A percentile compares a stretch with the other conserved stretches of the same genome.
Evolutionary conservation across 2,113 vertebrate species (phyloP).

Genomic region (Lepisosteus osseus): DNA sequence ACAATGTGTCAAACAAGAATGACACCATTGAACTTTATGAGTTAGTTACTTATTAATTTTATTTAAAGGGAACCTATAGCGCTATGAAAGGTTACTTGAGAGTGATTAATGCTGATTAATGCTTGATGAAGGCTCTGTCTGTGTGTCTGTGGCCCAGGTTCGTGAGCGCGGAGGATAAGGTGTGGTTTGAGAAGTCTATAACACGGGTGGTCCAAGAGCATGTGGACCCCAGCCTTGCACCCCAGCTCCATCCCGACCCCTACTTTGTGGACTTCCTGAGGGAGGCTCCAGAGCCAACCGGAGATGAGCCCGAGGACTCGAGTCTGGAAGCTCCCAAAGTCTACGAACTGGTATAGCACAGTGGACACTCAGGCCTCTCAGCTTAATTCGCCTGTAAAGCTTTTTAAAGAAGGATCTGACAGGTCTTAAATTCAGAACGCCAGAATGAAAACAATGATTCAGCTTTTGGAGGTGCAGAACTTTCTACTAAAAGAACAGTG

Average conservation of each 20-base stretch:
- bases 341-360: constrained; percentile 66
- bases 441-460: too few relatives aligned
- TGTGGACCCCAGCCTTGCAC: constrained; percentile 21
- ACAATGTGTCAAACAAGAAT: too few relatives aligned
- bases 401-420: too few relatives aligned
- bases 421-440: too few relatives aligned
- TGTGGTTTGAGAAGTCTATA: constrained; percentile 25
- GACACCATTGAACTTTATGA: too few relatives aligned
- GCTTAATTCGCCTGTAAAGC: background rate
- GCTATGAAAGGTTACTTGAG: too few relatives aligned
- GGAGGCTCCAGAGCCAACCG: constrained; percentile 63
- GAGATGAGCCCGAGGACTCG: constrained; percentile 63
- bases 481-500: too few relatives aligned
- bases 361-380: background rate
- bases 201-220: constrained; percentile 51
- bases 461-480: too few relatives aligned
- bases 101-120: background rate
- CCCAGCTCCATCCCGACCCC: constrained; percentile 42
- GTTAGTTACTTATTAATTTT: too few relatives aligned
- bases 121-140: background rate
- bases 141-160: constrained; percentile 48
- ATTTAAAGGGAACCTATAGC: too few relatives aligned
- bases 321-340: constrained; percentile 59
- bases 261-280: constrained; percentile 74
- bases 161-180: constrained; percentile 56